A percentile compares a stretch with the other conserved stretches of the same genome.
These are phyloP conservation scores for Laupala kohalensis DNA, from an alignment of 1,140 invertebrate species.

Conservation along the genomic window DNA sequence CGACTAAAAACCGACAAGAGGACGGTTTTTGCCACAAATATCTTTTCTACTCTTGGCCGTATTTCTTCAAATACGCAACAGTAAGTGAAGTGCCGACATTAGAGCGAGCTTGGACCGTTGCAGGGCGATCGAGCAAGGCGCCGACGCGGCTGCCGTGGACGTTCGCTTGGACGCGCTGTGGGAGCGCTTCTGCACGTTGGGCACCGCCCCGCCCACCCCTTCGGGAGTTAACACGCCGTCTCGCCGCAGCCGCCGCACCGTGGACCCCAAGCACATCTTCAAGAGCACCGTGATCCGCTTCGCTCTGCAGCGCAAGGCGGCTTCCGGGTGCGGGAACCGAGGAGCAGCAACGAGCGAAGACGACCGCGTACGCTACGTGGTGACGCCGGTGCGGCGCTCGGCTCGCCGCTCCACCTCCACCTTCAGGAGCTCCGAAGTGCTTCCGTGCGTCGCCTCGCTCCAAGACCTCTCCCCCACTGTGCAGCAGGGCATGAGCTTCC, in stretches of 20 bases:
- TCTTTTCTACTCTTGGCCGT: background rate
- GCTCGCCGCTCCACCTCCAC: no score
- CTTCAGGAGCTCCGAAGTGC: no score
- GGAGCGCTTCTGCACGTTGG: slow-evolving; percentile 40
- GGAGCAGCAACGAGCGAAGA: no score
- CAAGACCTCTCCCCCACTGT: no score
- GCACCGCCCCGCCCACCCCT: slow-evolving; percentile 23
- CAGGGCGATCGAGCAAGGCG: background rate
- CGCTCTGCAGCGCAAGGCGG: slow-evolving; percentile 29
- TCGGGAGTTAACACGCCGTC: background rate
- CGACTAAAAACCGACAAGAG: no score
- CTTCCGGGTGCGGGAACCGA: no score
- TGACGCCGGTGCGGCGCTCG: no score
- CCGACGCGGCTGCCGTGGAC: slow-evolving; percentile 33
- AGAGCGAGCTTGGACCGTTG: background rate
- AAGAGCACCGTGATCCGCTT: slow-evolving; percentile 42
- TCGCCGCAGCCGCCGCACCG: background rate
- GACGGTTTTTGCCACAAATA: background rate
- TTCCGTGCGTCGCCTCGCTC: no score
- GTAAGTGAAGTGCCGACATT: background rate
- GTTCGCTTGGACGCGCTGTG: slow-evolving; percentile 36
- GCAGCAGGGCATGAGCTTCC: no score
- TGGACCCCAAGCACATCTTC: slow-evolving; percentile 39
- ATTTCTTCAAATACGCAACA: background rate
- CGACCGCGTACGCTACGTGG: no score